phyloP scores from a whole-genome alignment of 2,888 invertebrate genomes.

The Drosophila neotestacea region DNA sequence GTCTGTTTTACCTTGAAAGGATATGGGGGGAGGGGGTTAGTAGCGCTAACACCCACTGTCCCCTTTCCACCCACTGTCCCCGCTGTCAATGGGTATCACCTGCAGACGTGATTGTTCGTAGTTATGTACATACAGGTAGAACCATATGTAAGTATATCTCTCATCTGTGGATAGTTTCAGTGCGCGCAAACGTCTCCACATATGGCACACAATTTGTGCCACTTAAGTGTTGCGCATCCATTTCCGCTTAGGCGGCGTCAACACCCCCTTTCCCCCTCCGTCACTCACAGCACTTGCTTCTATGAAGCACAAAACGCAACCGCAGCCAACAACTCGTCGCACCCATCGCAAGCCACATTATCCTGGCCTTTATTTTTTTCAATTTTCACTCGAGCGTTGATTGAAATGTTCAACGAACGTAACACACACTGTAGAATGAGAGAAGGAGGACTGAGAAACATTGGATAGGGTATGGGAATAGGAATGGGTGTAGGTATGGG shows the following conservation, averaged over 20 bases:
- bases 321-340: constrained; percentile 39
- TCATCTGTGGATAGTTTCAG: constrained; percentile 52
- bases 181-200: constrained; percentile 52
- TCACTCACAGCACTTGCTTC: constrained; percentile 1
- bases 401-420: constrained; percentile 76
- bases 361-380: constrained; percentile 78
- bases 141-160: constrained; percentile 32
- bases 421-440: constrained; percentile 23
- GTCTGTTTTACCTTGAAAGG: constrained; percentile 1
- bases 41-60: neutral
- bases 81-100: constrained; percentile 33
- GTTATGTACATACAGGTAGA: neutral
- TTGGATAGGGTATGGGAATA: constrained; percentile 1
- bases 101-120: constrained; percentile 29
- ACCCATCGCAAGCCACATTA: constrained; percentile 59
- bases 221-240: constrained; percentile 81
- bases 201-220: constrained; percentile 75
- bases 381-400: constrained; percentile 80
- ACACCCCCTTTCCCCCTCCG: neutral
- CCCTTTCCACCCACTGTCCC: neutral
- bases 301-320: constrained; percentile 32
- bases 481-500: neutral
- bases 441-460: neutral
- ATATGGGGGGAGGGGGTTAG: neutral
- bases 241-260: constrained; percentile 70